These are phyloP conservation scores for Stegostoma tigrinum DNA, from an alignment of 2,113 vertebrate species.

Conservation along the genomic window DNA sequence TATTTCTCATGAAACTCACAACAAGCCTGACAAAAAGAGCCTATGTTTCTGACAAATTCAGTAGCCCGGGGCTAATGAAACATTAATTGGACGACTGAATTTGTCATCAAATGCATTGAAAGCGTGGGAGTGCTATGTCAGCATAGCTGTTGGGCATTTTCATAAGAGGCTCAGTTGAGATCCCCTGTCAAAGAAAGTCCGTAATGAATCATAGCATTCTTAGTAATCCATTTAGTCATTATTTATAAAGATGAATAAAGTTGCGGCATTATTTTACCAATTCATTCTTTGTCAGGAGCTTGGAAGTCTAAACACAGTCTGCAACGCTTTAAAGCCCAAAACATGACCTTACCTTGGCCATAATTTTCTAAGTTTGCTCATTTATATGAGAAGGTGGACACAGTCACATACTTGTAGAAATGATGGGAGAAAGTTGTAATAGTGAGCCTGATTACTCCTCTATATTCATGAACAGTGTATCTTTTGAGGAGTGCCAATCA, in stretches of 20 bases:
- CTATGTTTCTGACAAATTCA: background rate
- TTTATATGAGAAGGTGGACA: background rate
- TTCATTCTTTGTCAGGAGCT: background rate
- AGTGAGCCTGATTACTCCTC: background rate
- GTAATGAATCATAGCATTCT: background rate
- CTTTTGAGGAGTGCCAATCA: too few relatives aligned
- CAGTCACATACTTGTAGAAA: background rate
- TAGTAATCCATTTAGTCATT: background rate
- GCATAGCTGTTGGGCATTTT: background rate
- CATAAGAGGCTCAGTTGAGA: background rate
- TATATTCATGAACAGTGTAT: background rate
- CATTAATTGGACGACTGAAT: background rate
- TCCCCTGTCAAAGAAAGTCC: background rate
- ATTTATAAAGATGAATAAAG: background rate
- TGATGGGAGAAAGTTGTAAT: background rate
- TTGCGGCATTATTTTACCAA: background rate
- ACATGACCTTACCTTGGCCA: background rate
- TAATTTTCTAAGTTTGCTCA: background rate
- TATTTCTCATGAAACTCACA: background rate
- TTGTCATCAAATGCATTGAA: background rate
- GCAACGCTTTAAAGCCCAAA: background rate
- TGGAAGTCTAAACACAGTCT: background rate
- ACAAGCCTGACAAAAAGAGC: background rate
- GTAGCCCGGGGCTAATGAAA: background rate
- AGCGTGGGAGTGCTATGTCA: background rate